Conservation (phyloP, 1,140 invertebrate genomes). For the Lordiphosa stackelbergi region DNA sequence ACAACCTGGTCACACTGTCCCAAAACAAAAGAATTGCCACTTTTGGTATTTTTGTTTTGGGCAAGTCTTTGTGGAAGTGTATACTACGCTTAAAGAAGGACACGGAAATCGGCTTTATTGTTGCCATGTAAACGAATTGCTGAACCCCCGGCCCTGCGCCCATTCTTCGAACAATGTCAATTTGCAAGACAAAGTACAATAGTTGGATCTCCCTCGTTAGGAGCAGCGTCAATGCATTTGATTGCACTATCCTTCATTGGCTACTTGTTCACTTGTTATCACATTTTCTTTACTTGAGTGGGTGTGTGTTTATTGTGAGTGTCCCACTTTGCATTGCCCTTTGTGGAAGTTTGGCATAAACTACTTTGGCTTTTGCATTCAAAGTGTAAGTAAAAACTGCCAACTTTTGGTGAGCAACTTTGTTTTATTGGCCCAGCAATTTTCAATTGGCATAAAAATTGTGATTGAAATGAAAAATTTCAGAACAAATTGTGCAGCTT, state of each 20-base stretch:
- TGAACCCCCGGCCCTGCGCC: conserved; percentile 15
- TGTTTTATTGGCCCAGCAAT: conserved; percentile 57
- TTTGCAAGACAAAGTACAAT: conserved; percentile 60
- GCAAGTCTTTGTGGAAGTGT: too few relatives aligned
- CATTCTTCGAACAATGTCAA: conserved; percentile 50
- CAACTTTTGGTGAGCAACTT: conserved; percentile 35
- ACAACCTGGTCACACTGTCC: too few relatives aligned
- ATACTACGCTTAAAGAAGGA: conserved; percentile 8
- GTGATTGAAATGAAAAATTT: conserved; percentile 59
- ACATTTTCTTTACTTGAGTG: conserved; percentile 14
- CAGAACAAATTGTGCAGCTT: conserved; percentile 34
- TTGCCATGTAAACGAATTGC: conserved; percentile 51
- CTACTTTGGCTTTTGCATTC: conserved; percentile 40
- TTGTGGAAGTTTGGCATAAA: conserved; percentile 45
- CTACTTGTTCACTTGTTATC: conserved; percentile 44
- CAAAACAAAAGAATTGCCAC: too few relatives aligned
- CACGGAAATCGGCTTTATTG: conserved; percentile 40
- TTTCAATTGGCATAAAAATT: conserved; percentile 51
- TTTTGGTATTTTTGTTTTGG: too few relatives aligned
- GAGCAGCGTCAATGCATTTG: conserved; percentile 55
- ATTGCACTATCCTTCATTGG: conserved; percentile 61
- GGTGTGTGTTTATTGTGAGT: conserved; percentile 3
- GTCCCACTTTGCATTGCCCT: conserved; percentile 26
- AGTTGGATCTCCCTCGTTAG: conserved; percentile 44
- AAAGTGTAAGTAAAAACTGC: conserved; percentile 19